phyloP scores from a whole-genome alignment of 2,888 invertebrate genomes.

The Melanargia galathea region DNA sequence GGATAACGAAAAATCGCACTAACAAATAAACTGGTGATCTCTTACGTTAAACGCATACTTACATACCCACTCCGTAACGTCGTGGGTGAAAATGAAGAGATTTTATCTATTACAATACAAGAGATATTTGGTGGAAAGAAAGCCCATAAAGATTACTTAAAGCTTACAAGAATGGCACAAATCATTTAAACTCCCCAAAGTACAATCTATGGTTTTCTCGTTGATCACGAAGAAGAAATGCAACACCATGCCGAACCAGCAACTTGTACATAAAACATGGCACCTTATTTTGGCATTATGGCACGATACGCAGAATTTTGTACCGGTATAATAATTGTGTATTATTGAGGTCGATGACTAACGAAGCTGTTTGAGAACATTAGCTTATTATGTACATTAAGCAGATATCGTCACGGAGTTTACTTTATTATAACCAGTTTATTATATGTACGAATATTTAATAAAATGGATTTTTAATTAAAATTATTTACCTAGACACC shows the following conservation, averaged over 20 bases:
- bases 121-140: too few relatives aligned
- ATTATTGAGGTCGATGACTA: conserved; percentile 42
- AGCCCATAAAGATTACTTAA: too few relatives aligned
- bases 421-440: conserved; percentile 10
- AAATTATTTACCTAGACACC: neutral
- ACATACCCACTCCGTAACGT: too few relatives aligned
- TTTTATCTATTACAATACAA: too few relatives aligned
- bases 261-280: conserved; percentile 26
- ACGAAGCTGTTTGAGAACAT: conserved; percentile 35
- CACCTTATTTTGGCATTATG: conserved; percentile 32
- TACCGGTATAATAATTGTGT: too few relatives aligned
- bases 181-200: too few relatives aligned
- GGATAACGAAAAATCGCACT: too few relatives aligned
- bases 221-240: conserved; percentile 2
- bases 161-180: too few relatives aligned
- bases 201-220: neutral
- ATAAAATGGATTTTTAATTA: conserved; percentile 6
- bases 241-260: conserved; percentile 2
- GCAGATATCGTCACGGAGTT: conserved; percentile 28
- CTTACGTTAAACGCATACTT: too few relatives aligned
- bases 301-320: conserved; percentile 26
- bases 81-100: too few relatives aligned
- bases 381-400: conserved; percentile 17
- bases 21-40: too few relatives aligned
- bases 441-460: neutral